Percentiles rank a stretch among this genome's conserved stretches.
Conservation (phyloP, 2,113 vertebrate species). For the Trachemys scripta region DNA sequence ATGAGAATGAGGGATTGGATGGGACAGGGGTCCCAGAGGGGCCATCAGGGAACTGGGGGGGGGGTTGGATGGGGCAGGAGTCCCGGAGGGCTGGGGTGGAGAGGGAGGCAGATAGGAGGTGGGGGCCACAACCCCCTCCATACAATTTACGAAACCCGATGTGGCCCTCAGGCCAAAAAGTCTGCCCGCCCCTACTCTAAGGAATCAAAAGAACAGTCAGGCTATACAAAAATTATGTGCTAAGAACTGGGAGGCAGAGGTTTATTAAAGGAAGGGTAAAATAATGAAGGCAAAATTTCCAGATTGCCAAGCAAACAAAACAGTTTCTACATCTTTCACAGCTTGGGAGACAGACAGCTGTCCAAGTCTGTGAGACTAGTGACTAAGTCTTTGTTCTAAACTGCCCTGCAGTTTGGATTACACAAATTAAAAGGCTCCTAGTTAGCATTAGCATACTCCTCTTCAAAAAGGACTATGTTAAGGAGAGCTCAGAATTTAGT, state of each 20-base stretch:
- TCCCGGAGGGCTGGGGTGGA: too few relatives aligned
- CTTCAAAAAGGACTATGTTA: neutral
- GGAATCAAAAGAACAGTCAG: neutral
- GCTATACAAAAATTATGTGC: neutral
- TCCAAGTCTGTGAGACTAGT: neutral
- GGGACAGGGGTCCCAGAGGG: too few relatives aligned
- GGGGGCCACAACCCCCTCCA: too few relatives aligned
- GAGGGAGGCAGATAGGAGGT: too few relatives aligned
- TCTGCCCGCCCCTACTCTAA: neutral
- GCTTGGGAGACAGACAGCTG: neutral
- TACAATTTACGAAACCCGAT: too few relatives aligned
- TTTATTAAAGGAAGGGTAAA: neutral
- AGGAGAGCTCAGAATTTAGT: neutral
- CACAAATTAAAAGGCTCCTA: neutral
- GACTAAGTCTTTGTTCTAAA: neutral
- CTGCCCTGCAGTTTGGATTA: neutral
- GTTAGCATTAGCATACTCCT: neutral
- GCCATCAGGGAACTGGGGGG: too few relatives aligned
- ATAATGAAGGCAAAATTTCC: neutral
- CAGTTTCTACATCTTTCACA: neutral
- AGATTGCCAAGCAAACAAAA: neutral
- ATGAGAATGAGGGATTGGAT: too few relatives aligned
- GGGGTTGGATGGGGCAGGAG: too few relatives aligned
- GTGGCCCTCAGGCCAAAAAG: too few relatives aligned
- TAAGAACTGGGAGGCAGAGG: neutral